Base-by-base conservation (phyloP, 2,113 vertebrate species). In the Microcebus griseorufus region DNA sequence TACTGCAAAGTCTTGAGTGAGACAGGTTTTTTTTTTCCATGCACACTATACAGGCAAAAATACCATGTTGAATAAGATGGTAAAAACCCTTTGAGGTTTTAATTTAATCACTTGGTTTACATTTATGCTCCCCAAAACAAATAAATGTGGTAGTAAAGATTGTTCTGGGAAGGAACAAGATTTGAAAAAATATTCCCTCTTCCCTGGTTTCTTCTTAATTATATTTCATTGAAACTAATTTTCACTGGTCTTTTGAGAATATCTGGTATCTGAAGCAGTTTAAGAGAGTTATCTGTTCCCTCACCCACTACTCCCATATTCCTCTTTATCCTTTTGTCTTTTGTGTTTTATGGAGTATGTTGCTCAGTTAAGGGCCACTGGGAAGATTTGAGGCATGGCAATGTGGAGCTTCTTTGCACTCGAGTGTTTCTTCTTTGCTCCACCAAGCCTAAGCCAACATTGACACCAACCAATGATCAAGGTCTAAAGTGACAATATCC, bases 111-210 rank as follows among this genome's bases (percentile, higher is more conserved):
- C 69, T 62, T 58, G 64, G 80, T 93, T 95, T 97, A 29, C 75
- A 80, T 93, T 96, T 98, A 88, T 98, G 92, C 60, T 65, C 65
- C 85, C 73, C 48, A 67, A 93, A 97, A 90, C 80, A 93, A 83
- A 86, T 95, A 90, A 98, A 90, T 75, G 34, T 93, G 16, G 92
- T 93, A 81, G 81, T 64, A 93, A 95, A 97, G 27, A 79, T 94
- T 72, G 53, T 81, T 64, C 84, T 97, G 53, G 92, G 92, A 97
- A 89, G 92, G 29, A 37, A 39, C 34, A 85, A 65, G 39, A 91
- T 97, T 97, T 95, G 90, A 92, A 78, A 90, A 42, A 87, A 92
- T 72, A 48, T 83, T 95, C 32, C 80, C 5, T 39, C 81, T 96
- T 83, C 92, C 60, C 29, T 55, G 39, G 48, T 95, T 97, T 97